Evolutionary conservation across 1,140 invertebrate species (phyloP), one percentile per base, ranked within the genome.

Genomic region (Habropoda laboriosa): DNA sequence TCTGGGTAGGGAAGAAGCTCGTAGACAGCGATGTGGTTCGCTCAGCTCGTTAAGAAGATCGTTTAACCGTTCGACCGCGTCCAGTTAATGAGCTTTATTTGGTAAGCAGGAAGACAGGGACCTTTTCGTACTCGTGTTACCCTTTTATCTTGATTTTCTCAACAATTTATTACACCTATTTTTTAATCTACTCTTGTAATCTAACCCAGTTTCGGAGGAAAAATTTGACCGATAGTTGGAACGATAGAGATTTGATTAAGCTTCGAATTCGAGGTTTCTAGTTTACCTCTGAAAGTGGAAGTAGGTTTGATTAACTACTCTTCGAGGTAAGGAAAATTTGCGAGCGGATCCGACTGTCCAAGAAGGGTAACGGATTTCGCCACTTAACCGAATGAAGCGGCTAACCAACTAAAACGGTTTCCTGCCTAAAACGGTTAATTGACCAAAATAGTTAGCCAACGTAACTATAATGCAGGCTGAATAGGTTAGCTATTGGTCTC

Each of bases 41-140:
- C 32, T 63, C n/a, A n/a, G 45, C 58, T 74, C 72, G 72, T 74
- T 74, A 74, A 74, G n/a, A 57, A 42, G 68, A 71, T 64, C 24
- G 35, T 18, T 24, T 51, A 21, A 53, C 60, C 72, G n/a, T 64
- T 74, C 72, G 58, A 49, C 32, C 35, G 60, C 40, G 24, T 51
- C 45, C 13, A 30, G 45, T 51, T 64, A 64, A 74, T 60, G 60
- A 74, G 60, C 45, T 74, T 64, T 74, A 64, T 64, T 74, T 40
- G 45, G 24, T 40, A 51, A 74, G 24, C 47, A 30, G 60, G 18
- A 64, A 64, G n/a, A 58, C 35, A 21, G 51, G n/a, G 13, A 7
- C 16, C 21, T 45, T 49, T 13, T 24, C n/a, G 13, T 27, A 21
- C 27, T 3, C n/a, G 32, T 35, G n/a, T 24, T 38, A 1, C 13